Percentiles rank a stretch among this genome's conserved stretches.
These are phyloP conservation scores for Sebastes itinus DNA, from an alignment of 2,797 vertebrate genomes.

Conservation along the genomic window DNA sequence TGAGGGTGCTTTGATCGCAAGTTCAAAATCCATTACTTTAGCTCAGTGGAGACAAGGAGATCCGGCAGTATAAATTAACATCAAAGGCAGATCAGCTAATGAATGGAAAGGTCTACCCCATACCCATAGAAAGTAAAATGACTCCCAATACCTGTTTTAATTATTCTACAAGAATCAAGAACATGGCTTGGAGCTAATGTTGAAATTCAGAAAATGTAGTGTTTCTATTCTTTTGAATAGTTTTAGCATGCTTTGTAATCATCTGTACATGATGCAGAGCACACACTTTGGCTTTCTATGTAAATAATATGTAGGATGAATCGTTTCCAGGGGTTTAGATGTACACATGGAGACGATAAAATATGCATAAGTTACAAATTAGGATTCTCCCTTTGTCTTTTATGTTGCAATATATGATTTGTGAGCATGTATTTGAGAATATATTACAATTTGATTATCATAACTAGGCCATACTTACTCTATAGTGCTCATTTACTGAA, in stretches of 20 bases:
- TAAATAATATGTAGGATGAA: neutral
- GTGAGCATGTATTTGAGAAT: neutral
- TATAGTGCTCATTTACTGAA: neutral
- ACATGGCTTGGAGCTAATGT: slow-evolving; percentile 18
- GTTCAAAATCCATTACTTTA: slow-evolving; percentile 71
- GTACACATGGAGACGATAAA: no score
- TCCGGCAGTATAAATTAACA: slow-evolving; percentile 71
- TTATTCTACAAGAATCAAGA: slow-evolving; percentile 32
- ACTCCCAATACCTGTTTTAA: slow-evolving; percentile 39
- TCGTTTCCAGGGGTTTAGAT: neutral
- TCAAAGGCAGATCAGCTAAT: slow-evolving; percentile 70
- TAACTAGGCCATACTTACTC: neutral
- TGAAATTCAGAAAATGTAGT: slow-evolving; percentile 27
- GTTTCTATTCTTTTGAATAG: slow-evolving; percentile 31
- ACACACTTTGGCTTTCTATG: neutral
- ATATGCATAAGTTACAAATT: neutral
- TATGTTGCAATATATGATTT: neutral
- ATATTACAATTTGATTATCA: slow-evolving; percentile 13
- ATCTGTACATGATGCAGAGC: neutral
- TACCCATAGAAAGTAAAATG: slow-evolving; percentile 27
- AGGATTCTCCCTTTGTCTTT: neutral
- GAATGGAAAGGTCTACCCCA: slow-evolving; percentile 33
- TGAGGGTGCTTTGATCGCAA: slow-evolving; percentile 63
- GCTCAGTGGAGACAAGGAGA: slow-evolving; percentile 63
- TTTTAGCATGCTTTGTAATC: neutral